phyloP scores from a whole-genome alignment of 2,113 vertebrate species.

The Falcunculus frontatus region DNA sequence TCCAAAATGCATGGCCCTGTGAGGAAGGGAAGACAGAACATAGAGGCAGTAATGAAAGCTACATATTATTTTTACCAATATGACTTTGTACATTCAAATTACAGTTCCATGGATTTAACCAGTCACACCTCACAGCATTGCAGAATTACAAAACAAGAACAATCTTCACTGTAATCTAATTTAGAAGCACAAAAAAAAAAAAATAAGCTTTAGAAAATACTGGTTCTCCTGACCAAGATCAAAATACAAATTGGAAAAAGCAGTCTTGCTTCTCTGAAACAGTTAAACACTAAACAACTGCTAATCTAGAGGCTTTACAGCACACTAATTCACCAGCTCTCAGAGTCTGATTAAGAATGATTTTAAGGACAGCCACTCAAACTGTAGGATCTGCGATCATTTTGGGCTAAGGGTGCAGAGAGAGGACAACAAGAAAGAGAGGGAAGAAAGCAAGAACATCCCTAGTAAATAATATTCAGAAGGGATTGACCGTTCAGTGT shows the following conservation, averaged over 20 bases:
- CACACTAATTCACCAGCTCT: background rate
- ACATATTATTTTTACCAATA: background rate
- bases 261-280: background rate
- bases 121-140: background rate
- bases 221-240: background rate
- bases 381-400: background rate
- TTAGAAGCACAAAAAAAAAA: background rate
- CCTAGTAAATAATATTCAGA: background rate
- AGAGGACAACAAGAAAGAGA: background rate
- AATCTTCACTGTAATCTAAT: background rate
- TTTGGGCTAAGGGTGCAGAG: background rate
- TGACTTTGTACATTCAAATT: background rate
- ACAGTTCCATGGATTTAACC: background rate
- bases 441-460: background rate
- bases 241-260: background rate
- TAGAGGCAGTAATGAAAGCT: background rate
- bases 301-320: background rate
- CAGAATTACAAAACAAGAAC: background rate
- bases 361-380: background rate
- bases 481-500: background rate
- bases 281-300: background rate
- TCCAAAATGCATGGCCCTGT: background rate
- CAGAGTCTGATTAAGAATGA: background rate
- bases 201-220: background rate
- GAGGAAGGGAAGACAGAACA: background rate